These are phyloP conservation scores for Andinoacara biseriatus DNA, from an alignment of 2,113 vertebrate genomes.

Conservation along the genomic window DNA sequence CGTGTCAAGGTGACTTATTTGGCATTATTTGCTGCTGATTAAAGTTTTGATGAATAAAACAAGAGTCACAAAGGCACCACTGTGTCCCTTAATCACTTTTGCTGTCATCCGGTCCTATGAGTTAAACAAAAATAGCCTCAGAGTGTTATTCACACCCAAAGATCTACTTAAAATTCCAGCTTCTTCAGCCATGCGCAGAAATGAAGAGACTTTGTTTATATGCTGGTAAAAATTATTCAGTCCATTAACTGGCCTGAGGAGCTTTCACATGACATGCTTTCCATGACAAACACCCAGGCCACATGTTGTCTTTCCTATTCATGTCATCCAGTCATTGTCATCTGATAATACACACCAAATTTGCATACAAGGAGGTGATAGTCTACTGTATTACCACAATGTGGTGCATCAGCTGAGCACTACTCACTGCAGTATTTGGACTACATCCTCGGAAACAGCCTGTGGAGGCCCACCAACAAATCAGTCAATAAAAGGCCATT, in stretches of 20 bases:
- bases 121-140: slow-evolving; percentile 48
- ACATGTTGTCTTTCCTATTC: slow-evolving; percentile 18
- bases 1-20: neutral
- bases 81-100: slow-evolving; percentile 27
- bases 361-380: neutral
- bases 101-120: slow-evolving; percentile 37
- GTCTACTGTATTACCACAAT: neutral
- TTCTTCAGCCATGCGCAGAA: slow-evolving; percentile 29
- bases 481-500: slow-evolving; percentile 42
- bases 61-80: neutral
- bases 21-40: neutral
- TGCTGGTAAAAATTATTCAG: slow-evolving; percentile 4
- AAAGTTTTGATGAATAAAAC: neutral
- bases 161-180: slow-evolving; percentile 48
- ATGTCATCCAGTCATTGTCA: slow-evolving; percentile 27
- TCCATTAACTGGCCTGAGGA: slow-evolving; percentile 22
- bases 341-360: slow-evolving; percentile 19
- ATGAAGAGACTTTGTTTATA: slow-evolving; percentile 31
- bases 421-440: neutral
- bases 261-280: slow-evolving; percentile 51
- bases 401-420: neutral
- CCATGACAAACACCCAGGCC: slow-evolving; percentile 31
- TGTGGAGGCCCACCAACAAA: slow-evolving; percentile 30
- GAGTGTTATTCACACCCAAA: slow-evolving; percentile 42
- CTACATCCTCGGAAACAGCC: slow-evolving; percentile 46